Evolutionary conservation across 2,113 vertebrate genomes (phyloP), one percentile per base, ranked within the genome.

Genomic region (Chauna torquata): DNA sequence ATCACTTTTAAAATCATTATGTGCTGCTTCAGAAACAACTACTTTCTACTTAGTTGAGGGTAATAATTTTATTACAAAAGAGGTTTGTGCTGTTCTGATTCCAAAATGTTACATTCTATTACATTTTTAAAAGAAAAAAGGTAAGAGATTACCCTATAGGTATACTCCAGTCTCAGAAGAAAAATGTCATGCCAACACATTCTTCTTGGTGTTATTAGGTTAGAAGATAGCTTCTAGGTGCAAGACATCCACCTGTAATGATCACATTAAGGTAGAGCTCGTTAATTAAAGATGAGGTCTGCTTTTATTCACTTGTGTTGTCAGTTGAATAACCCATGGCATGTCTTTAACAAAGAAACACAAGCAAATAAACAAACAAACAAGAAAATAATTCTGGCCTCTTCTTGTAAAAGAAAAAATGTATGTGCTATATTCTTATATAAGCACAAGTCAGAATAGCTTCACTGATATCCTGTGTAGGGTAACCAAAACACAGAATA

Each of bases 241-340:
- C 76, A 90, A 82, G 74, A 69, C 75, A 85, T 57, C 75, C 16
- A 79, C 80, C 79, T 89, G 36, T 83, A 97, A 97, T 55, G 69
- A 96, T 84, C 83, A 94, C 71, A 88, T 95, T 94, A 95, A 94
- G 42, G 34, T 50, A 96, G 77, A 94, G 40, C 15, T 78, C 70
- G 88, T 96, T 94, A 97, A 93, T 97, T 97, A 96, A 95, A 97
- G 57, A 92, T 85, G 59, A 92, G n/a, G 38, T 88, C 74, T 95
- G 70, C 42, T 94, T 96, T 96, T 88, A 96, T 76, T 88, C 62
- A 87, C 44, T 95, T 95, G 61, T 90, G 64, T 59, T 95, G 47
- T 58, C 89, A 94, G 77, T 36, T 94, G 92, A 96, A 96, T 84
- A 97, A 97, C 64, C 47, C 38, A 16, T 91, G 74, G 55, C 78